Evolutionary conservation across 1,140 invertebrate species (phyloP), one percentile per base, ranked within the genome.

Genomic region (Theocolax elegans): DNA sequence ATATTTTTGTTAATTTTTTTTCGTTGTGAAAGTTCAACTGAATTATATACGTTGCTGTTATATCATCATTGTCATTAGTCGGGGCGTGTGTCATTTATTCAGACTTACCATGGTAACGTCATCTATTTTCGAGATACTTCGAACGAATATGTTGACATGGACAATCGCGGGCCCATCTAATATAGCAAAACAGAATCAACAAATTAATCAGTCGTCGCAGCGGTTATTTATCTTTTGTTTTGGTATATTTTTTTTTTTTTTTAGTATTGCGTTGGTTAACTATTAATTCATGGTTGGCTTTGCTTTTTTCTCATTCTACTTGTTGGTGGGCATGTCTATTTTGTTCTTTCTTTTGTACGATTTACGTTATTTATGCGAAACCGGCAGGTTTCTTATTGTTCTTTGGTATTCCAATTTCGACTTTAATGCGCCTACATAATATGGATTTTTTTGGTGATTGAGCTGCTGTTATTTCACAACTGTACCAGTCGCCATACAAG

Each of bases 121-220:
- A 93, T 97, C 95, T 90, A 97, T 97, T 92, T 96, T 97, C 88
- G 94, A 95, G 91, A 97, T 97, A 93, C 95, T 97, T 91, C 95
- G 91, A 87, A 97, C 92, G 92, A 95, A 96, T 90, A 97, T 95
- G 92, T 97, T 97, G 90, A 97, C 95, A 88, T 90, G 90, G 87
- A 95, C 94, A 88, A 94, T 91, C 84, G 94, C 92, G 85, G 94
- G 93, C 86, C 93, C 94, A 93, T 94, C 93, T 94, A 91, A 89
- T 80, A 87, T 87, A 81, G 80, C 81, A 86, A 87, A 67, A 85
- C 79, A 86, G 79, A 84, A 73, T 75, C 77, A 79, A 79, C 72
- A 79, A 78, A 83, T 83, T 83, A 83, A 84, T 83, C 75, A 83
- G 70, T 84, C 74, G 77, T 72, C 48, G 48, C n/a, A 29, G 40